Conservation (phyloP, 2,888 invertebrate genomes). For the Pammene fasciana region DNA sequence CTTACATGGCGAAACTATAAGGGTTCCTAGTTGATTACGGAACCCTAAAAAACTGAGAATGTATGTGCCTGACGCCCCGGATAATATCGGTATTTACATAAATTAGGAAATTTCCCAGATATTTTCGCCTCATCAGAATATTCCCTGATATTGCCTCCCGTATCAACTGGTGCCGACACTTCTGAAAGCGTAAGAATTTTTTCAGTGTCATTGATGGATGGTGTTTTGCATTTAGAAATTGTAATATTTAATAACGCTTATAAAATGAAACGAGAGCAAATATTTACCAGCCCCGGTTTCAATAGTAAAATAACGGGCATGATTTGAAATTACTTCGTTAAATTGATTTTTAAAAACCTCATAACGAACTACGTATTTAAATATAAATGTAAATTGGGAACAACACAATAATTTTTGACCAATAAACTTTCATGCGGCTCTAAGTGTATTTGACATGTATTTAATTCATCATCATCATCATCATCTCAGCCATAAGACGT, state of each 20-base stretch:
- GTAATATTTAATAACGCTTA: conserved; percentile 23
- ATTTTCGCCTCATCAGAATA: conserved; percentile 45
- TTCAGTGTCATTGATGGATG: conserved; percentile 66
- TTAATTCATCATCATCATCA: too few species aligned
- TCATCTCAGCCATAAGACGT: too few species aligned
- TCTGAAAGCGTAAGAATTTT: conserved; percentile 52
- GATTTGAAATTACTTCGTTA: too few species aligned
- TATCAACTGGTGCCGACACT: conserved; percentile 39
- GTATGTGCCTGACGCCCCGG: background rate
- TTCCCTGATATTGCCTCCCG: conserved; percentile 48
- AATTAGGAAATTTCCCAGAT: conserved; percentile 32
- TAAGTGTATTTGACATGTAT: too few species aligned
- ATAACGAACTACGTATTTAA: too few species aligned
- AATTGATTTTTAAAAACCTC: too few species aligned
- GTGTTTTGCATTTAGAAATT: conserved; percentile 45
- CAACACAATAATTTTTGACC: too few species aligned
- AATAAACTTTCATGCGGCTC: too few species aligned
- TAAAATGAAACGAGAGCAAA: background rate
- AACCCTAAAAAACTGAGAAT: background rate
- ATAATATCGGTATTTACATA: conserved; percentile 28
- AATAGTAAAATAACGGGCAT: background rate
- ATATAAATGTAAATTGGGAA: too few species aligned
- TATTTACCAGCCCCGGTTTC: background rate
- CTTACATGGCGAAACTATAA: too few species aligned
- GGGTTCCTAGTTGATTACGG: too few species aligned